A percentile compares a stretch with the other conserved stretches of the same genome.
phyloP scores from a whole-genome alignment of 2,113 vertebrate species.

The Ctenomys sociabilis region DNA sequence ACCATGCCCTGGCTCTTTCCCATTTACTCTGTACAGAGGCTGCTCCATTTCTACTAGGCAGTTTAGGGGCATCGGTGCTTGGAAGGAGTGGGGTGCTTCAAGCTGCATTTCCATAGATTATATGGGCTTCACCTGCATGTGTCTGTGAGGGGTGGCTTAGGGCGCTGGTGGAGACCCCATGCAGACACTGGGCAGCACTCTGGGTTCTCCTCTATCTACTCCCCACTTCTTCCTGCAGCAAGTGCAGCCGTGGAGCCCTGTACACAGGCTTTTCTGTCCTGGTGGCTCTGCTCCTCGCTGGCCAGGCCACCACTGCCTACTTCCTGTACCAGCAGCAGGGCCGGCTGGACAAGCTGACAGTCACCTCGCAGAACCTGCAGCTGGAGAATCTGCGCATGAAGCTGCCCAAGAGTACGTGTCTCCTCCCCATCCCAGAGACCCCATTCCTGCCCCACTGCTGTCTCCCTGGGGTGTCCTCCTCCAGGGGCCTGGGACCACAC shows the following conservation, averaged over 20 bases:
- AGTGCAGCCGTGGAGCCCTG: slow-evolving; percentile 82
- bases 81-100: background rate
- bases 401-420: slow-evolving; percentile 85
- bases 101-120: background rate
- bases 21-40: background rate
- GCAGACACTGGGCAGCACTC: background rate
- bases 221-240: slow-evolving; percentile 56
- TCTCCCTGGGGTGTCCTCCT: background rate
- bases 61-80: background rate
- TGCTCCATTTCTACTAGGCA: background rate
- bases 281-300: slow-evolving; percentile 91
- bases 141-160: background rate
- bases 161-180: background rate
- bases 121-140: background rate
- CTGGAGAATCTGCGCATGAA: slow-evolving; percentile 86
- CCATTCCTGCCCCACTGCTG: background rate
- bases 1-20: background rate
- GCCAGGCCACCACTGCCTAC: slow-evolving; percentile 93
- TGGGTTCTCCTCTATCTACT: background rate
- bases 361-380: slow-evolving; percentile 85
- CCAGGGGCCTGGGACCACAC: background rate
- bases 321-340: slow-evolving; percentile 90
- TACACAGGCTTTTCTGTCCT: slow-evolving; percentile 90
- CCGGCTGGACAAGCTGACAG: slow-evolving; percentile 89
- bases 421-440: background rate